Evolutionary conservation across 2,113 vertebrate genomes (phyloP), one percentile per base, ranked within the genome.

Genomic region (Sinocyclocheilus grahami): DNA sequence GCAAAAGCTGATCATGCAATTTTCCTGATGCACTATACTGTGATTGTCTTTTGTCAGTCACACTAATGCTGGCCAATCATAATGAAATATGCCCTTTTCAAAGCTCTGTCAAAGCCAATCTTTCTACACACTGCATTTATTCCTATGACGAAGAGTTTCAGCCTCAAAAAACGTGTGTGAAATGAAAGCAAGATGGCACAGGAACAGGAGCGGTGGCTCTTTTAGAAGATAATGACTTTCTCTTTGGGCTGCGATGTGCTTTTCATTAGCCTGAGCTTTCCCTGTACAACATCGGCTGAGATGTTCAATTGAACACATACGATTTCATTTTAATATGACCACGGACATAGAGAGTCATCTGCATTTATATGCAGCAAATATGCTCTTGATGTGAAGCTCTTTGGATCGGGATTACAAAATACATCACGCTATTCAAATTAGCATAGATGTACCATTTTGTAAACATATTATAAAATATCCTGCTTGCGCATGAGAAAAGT

Each of bases 251-350:
- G 60, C 58, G n/a, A 27, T 69, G 53, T 85, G 86, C 65, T 74
- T 85, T 84, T 85, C 82, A 85, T 85, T 79, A 60, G 76, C 37
- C 75, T 30, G 51, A 78, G 58, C 67, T 76, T 81, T 75, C 69
- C 51, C 69, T 9, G 55, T 27, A 37, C 77, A 48, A 82, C 67
- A 79, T 85, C 48, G 12, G 78, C n/a, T 3, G 51, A 81, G 67
- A 62, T 48, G 65, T 76, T 63, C 69, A 53, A 76, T 82, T 65
- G 9, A 62, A 60, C 71, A 58, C 2, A 20, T 58, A 80, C 53
- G 13, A 24, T 62, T 75, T 42, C 78, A 48, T 74, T 71, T 74
- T 78, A 86, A 48, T 79, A 51, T 79, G 67, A 62, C 51, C 78
- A 51, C 5, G 33, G 55, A 82, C 48, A 37, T 81, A 55, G 37